These are phyloP conservation scores for Zosterops lateralis DNA, from an alignment of 2,113 vertebrate species.

Conservation along the genomic window DNA sequence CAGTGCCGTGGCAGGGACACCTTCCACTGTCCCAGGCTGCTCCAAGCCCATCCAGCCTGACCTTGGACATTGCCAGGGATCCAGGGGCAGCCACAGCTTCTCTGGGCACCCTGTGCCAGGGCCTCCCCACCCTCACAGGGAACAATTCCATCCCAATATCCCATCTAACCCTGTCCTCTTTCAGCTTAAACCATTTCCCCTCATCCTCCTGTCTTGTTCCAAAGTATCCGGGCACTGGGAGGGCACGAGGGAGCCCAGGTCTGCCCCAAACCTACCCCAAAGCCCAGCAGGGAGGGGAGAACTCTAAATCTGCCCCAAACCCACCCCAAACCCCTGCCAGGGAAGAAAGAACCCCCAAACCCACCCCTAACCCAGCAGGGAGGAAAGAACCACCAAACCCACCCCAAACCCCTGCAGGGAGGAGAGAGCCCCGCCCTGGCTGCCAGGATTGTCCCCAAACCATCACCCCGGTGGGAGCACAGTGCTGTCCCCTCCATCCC, in stretches of 20 bases:
- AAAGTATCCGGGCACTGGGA: not conserved
- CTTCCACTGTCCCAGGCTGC: no score
- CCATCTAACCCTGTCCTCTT: accelerated
- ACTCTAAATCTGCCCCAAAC: not conserved
- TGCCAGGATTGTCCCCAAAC: not conserved
- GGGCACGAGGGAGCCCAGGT: accelerated
- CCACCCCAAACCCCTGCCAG: not conserved
- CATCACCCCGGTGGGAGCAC: accelerated
- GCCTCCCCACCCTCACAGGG: not conserved
- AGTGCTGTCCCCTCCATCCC: not conserved
- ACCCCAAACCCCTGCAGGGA: not conserved
- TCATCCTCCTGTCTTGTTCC: accelerated
- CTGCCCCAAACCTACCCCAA: not conserved
- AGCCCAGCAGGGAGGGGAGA: not conserved
- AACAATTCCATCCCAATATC: not conserved
- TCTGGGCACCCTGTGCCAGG: not conserved
- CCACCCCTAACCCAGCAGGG: no score
- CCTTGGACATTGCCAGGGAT: no score
- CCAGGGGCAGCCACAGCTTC: no score
- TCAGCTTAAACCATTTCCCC: no score
- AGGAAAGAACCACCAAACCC: no score
- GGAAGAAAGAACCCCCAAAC: not conserved
- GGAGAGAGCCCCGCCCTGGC: accelerated
- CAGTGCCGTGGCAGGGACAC: no score
- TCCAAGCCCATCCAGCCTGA: no score